These are phyloP conservation scores for Neosalanx taihuensis DNA, from an alignment of 2,797 vertebrate species.

Conservation along the genomic window DNA sequence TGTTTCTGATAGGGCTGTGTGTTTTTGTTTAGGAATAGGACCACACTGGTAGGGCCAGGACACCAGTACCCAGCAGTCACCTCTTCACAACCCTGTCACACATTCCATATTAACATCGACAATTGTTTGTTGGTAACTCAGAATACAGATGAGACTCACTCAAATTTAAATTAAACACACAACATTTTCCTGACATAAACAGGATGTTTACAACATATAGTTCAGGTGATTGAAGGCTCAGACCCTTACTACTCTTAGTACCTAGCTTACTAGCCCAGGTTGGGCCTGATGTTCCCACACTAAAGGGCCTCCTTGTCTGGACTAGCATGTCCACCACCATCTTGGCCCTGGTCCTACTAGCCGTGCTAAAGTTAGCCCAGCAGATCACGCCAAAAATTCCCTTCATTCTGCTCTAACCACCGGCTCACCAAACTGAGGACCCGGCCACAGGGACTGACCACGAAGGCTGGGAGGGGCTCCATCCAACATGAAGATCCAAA, in stretches of 20 bases:
- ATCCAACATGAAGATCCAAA: conserved; percentile 57
- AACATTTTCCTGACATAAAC: no score
- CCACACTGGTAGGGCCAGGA: no score
- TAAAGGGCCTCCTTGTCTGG: not conserved
- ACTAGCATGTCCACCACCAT: not conserved
- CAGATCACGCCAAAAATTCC: conserved; percentile 47
- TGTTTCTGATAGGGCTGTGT: not conserved
- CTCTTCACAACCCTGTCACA: no score
- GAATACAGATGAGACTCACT: no score
- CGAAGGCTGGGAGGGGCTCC: conserved; percentile 60
- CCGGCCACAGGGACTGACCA: conserved; percentile 55
- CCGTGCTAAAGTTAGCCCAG: conserved; percentile 62
- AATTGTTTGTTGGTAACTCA: no score
- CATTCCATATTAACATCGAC: no score
- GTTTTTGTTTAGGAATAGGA: not conserved
- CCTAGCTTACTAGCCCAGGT: not conserved
- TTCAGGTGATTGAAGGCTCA: no score
- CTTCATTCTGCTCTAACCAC: conserved; percentile 53
- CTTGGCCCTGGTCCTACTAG: not conserved
- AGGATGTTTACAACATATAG: no score
- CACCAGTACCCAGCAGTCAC: no score
- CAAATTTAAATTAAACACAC: no score
- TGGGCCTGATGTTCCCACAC: not conserved
- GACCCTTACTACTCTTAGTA: no score
- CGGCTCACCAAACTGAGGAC: conserved; percentile 50